A percentile compares a stretch with the other conserved stretches of the same genome.
These are phyloP conservation scores for Cerastoderma edule DNA, from an alignment of 2,888 invertebrate species.

Conservation along the genomic window DNA sequence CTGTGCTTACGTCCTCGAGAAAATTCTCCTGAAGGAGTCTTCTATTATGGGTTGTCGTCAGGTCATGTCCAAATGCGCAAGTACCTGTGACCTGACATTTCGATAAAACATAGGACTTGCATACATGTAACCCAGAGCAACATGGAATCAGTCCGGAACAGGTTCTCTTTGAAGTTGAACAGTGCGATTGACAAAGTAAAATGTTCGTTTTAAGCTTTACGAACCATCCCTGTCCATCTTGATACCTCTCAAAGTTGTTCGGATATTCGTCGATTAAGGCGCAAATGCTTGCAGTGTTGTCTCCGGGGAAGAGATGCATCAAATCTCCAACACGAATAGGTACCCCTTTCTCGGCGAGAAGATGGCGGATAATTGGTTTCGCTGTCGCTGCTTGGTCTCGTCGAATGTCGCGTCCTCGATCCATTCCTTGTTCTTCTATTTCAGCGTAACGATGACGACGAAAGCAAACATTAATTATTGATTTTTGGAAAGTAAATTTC, in stretches of 20 bases:
- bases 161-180: slow-evolving; percentile 41
- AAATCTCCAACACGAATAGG: no score
- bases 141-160: slow-evolving; percentile 49
- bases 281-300: no score
- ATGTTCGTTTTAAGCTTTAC: slow-evolving; percentile 54
- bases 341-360: no score
- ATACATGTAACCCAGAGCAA: slow-evolving; percentile 63
- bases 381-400: no score
- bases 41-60: slow-evolving; percentile 61
- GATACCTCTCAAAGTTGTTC: slow-evolving; percentile 38
- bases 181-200: slow-evolving; percentile 56
- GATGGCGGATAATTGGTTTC: no score
- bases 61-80: slow-evolving; percentile 67
- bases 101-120: slow-evolving; percentile 65
- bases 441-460: no score
- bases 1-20: slow-evolving; percentile 44
- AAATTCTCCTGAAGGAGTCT: slow-evolving; percentile 47
- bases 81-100: slow-evolving; percentile 51
- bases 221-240: slow-evolving; percentile 6
- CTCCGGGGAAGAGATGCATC: no score
- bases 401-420: no score
- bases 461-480: no score
- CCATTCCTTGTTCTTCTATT: no score
- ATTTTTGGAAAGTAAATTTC: no score
- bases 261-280: slow-evolving; percentile 17